phyloP scores from a whole-genome alignment of 1,140 invertebrate species.

The Rhopalosiphum padi region DNA sequence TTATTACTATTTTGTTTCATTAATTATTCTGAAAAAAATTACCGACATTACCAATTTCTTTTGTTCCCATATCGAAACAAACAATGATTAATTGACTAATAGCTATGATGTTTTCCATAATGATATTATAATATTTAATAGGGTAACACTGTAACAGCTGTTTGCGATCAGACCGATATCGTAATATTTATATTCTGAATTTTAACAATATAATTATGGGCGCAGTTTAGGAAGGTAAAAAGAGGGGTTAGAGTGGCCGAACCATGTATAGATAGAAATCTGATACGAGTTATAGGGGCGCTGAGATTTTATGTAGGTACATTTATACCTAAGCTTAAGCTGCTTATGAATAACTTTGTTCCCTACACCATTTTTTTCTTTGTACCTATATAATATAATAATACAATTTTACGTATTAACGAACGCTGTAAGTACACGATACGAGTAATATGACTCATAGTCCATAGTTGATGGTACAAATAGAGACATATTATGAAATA shows the following conservation, averaged over 20 bases:
- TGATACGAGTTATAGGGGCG: background rate
- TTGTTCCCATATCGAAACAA: background rate
- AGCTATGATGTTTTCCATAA: background rate
- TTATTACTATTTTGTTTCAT: background rate
- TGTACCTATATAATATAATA: background rate
- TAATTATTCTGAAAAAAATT: background rate
- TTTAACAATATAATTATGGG: constrained; percentile 9
- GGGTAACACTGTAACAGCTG: background rate
- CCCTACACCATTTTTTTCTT: background rate
- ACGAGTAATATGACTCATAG: background rate
- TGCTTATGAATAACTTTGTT: background rate
- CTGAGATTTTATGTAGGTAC: background rate
- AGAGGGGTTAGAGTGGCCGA: background rate
- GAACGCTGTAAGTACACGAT: background rate
- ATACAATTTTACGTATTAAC: background rate
- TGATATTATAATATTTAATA: background rate
- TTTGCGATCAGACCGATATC: background rate
- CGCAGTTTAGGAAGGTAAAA: background rate
- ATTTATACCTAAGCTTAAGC: background rate
- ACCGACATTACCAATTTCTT: background rate
- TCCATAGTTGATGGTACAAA: too few species aligned
- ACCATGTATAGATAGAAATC: background rate
- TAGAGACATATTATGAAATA: too few species aligned
- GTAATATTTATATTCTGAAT: background rate
- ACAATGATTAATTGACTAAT: background rate